phyloP scores from a whole-genome alignment of 2,113 vertebrate genomes.

The Cyanoramphus novaezelandiae region DNA sequence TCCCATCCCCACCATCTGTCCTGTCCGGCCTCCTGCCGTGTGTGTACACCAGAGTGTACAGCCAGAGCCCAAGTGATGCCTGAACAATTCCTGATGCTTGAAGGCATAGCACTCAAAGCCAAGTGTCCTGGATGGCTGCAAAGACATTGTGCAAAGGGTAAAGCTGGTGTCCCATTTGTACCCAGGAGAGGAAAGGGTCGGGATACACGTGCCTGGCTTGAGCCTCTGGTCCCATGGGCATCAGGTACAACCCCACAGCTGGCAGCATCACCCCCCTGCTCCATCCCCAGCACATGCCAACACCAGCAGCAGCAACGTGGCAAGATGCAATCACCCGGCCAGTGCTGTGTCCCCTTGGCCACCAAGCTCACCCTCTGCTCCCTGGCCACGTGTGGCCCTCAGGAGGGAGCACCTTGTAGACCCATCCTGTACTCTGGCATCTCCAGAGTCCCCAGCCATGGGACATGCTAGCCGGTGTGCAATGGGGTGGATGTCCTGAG shows the following conservation, averaged over 20 bases:
- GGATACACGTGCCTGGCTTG: no score
- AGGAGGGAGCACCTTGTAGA: rapidly evolving
- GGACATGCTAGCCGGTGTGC: rapidly evolving
- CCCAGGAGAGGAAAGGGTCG: neutral
- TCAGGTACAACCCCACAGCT: rapidly evolving
- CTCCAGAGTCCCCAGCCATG: neutral
- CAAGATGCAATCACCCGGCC: neutral
- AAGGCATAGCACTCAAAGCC: neutral
- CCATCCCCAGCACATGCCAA: no score
- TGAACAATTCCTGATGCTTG: rapidly evolving
- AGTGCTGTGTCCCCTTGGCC: rapidly evolving
- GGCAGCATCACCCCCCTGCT: neutral
- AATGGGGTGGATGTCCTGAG: rapidly evolving
- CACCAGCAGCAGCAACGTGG: neutral
- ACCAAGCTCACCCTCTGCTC: neutral
- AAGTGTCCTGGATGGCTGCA: neutral
- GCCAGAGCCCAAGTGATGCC: neutral
- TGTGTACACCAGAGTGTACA: neutral
- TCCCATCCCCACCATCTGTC: neutral
- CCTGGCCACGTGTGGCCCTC: no score
- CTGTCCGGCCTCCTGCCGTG: neutral
- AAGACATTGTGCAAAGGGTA: neutral
- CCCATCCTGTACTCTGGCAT: rapidly evolving
- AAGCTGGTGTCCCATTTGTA: no score
- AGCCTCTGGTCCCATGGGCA: neutral